Conservation (phyloP, 2,888 invertebrate species). For the Yponomeuta plumbellus region DNA sequence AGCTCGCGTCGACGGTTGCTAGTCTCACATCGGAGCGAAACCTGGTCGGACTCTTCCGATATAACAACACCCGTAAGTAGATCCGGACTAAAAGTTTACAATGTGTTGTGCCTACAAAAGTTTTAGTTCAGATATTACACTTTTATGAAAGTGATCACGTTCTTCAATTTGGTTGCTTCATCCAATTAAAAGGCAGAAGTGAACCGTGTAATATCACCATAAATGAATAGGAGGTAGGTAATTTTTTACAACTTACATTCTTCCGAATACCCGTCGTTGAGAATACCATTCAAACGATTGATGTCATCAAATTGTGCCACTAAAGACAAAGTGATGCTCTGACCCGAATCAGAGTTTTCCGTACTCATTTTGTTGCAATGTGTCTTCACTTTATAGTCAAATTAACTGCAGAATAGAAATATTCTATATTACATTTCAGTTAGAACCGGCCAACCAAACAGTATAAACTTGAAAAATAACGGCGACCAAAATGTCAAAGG, state of each 20-base stretch:
- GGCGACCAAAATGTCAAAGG: constrained; percentile 17
- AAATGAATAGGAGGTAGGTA: not conserved
- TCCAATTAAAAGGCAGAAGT: too few relatives aligned
- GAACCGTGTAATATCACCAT: too few relatives aligned
- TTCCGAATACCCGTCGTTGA: constrained; percentile 81
- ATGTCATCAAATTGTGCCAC: constrained; percentile 84
- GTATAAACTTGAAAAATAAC: constrained; percentile 31
- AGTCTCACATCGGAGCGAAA: too few relatives aligned
- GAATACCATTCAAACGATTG: constrained; percentile 79
- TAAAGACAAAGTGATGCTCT: constrained; percentile 71
- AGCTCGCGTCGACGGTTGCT: too few relatives aligned
- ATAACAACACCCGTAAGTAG: too few relatives aligned
- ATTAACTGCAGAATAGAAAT: not conserved
- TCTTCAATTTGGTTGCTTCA: too few relatives aligned
- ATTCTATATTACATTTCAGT: constrained; percentile 25
- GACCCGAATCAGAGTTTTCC: constrained; percentile 58
- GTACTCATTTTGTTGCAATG: constrained; percentile 53
- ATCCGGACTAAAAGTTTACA: too few relatives aligned
- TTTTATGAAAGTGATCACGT: too few relatives aligned
- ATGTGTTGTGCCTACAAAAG: too few relatives aligned
- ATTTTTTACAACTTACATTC: constrained; percentile 74
- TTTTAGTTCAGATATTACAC: too few relatives aligned
- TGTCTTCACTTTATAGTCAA: not conserved
- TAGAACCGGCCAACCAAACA: constrained; percentile 8
- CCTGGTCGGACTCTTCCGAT: too few relatives aligned